Evolutionary conservation across 2,113 vertebrate species (phyloP).

Genomic region (Gavia stellata): DNA sequence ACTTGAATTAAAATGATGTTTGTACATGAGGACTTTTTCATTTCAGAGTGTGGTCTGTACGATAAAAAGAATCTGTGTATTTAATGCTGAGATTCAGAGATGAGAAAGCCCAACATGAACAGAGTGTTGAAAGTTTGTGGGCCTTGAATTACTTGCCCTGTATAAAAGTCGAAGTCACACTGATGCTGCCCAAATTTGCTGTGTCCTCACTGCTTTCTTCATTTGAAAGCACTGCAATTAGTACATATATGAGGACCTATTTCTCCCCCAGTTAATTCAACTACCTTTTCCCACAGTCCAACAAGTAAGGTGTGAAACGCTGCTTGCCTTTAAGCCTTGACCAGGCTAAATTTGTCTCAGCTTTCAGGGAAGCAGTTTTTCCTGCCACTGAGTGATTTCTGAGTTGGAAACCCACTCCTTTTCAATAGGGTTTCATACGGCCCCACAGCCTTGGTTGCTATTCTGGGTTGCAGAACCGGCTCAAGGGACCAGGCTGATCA

Average conservation of each 20-base stretch:
- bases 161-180: neutral
- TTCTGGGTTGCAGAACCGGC: neutral
- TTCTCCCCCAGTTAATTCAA: neutral
- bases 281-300: neutral
- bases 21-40: neutral
- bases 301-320: neutral
- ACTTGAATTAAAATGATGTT: neutral
- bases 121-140: neutral
- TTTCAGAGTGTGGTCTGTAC: neutral
- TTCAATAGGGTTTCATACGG: neutral
- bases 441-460: neutral
- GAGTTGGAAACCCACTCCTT: neutral
- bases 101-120: neutral
- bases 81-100: neutral
- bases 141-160: neutral
- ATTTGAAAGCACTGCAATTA: neutral
- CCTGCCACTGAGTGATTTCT: rapidly evolving
- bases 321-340: neutral
- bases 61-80: neutral
- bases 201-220: neutral
- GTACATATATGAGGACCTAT: neutral
- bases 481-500: neutral
- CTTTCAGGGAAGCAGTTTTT: neutral
- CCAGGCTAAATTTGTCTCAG: neutral
- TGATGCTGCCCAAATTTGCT: neutral